Evolutionary conservation across 2,797 vertebrate genomes (phyloP).

Genomic region (Anomalospiza imberbis): DNA sequence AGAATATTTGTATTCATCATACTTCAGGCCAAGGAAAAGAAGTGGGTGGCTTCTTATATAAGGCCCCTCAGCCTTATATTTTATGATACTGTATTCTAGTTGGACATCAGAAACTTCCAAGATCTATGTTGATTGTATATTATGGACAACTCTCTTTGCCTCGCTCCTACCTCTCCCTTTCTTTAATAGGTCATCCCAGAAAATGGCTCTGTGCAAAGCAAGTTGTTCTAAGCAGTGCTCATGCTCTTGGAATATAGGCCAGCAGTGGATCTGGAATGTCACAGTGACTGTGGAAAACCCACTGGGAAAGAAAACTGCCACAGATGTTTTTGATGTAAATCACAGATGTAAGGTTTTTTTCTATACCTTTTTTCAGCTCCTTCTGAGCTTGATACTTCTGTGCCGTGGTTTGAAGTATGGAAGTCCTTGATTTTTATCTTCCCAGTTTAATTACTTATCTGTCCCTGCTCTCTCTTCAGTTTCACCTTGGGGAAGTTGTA

Average conservation of each 20-base stretch:
- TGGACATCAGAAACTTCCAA: neutral
- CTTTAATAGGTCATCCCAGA: slow-evolving; percentile 57
- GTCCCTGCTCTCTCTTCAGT: neutral
- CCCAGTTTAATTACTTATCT: neutral
- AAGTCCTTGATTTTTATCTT: neutral
- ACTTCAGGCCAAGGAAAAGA: neutral
- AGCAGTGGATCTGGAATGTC: slow-evolving; percentile 61
- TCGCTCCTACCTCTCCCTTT: rapidly evolving
- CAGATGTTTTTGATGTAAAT: slow-evolving; percentile 46
- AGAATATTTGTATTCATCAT: neutral
- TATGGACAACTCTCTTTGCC: neutral
- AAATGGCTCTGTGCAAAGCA: neutral
- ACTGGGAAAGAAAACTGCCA: slow-evolving; percentile 56
- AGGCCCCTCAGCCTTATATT: neutral
- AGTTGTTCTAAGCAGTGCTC: neutral
- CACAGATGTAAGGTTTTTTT: slow-evolving; percentile 64
- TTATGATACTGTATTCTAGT: neutral
- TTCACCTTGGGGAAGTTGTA: neutral
- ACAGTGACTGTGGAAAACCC: slow-evolving; percentile 65
- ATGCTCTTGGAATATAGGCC: slow-evolving; percentile 56
- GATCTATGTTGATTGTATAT: neutral
- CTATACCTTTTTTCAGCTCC: neutral
- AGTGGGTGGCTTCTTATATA: neutral
- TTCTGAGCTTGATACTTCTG: neutral
- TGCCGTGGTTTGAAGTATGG: neutral